phyloP scores from a whole-genome alignment of 2,113 vertebrate genomes.

The Hydrochoerus hydrochaeris region DNA sequence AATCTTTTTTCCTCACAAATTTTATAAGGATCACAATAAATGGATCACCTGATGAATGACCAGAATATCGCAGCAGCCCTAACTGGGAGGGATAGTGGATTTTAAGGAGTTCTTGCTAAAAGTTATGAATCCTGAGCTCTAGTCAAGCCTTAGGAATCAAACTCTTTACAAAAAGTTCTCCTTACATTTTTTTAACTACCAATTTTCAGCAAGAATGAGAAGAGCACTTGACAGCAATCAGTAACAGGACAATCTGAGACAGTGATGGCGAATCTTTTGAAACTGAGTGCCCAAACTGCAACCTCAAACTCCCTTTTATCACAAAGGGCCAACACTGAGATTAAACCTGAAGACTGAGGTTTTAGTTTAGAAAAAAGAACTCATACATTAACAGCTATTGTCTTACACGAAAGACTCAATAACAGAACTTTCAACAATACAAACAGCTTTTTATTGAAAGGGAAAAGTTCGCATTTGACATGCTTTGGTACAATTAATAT shows the following conservation, averaged over 20 bases:
- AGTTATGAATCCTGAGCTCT: neutral
- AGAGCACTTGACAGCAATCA: neutral
- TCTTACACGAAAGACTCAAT: neutral
- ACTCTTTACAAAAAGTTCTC: neutral
- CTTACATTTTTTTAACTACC: neutral
- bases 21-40: conserved; percentile 20
- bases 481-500: neutral
- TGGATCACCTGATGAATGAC: neutral
- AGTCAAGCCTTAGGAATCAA: neutral
- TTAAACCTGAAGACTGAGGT: neutral
- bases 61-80: neutral
- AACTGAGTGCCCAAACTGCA: neutral
- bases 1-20: neutral
- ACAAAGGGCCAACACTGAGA: neutral
- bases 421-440: neutral
- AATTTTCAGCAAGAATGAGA: neutral
- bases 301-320: neutral
- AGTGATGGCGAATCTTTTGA: neutral
- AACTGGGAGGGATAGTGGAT: neutral
- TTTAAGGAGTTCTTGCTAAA: neutral
- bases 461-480: neutral
- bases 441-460: neutral
- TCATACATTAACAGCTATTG: neutral
- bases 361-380: neutral
- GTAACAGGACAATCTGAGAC: neutral